Conservation (phyloP, 2,797 vertebrate genomes). For the Pseudochirops cupreus region DNA sequence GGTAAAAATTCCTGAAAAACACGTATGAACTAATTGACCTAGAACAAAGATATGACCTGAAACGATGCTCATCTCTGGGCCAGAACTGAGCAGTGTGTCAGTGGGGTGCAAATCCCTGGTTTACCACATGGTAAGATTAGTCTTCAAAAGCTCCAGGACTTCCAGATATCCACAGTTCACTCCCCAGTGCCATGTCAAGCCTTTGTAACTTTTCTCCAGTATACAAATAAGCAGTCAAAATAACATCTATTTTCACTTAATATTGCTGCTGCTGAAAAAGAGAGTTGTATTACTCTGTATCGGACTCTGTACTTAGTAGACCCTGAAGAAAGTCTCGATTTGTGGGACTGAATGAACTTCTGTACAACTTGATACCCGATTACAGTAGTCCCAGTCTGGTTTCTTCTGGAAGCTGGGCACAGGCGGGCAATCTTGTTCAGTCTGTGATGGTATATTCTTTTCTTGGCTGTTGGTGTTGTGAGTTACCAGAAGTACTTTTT, state of each 20-base stretch:
- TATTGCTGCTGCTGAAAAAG: not conserved
- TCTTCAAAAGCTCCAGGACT: conserved; percentile 58
- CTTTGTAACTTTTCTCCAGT: not conserved
- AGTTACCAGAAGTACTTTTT: conserved; percentile 8
- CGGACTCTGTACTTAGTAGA: not conserved
- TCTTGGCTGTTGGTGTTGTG: not conserved
- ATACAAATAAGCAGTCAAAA: not conserved
- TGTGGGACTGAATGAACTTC: conserved; percentile 31
- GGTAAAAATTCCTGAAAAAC: not conserved
- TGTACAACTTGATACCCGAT: conserved; percentile 6
- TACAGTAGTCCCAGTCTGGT: conserved; percentile 28
- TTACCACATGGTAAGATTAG: conserved; percentile 52
- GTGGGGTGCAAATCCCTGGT: conserved; percentile 31
- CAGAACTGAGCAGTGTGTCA: conserved; percentile 44
- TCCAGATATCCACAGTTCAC: conserved; percentile 40
- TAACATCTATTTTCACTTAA: not conserved
- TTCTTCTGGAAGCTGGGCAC: not conserved
- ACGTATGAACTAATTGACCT: conserved; percentile 40
- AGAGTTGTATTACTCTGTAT: not conserved
- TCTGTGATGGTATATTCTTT: not conserved
- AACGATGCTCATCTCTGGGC: conserved; percentile 52
- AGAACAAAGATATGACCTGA: conserved; percentile 27
- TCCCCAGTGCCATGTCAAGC: not conserved
- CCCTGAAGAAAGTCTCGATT: not conserved
- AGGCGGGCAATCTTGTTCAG: not conserved